Evolutionary conservation across 1,140 invertebrate species (phyloP).

Genomic region (Pemphigus obesinymphae): DNA sequence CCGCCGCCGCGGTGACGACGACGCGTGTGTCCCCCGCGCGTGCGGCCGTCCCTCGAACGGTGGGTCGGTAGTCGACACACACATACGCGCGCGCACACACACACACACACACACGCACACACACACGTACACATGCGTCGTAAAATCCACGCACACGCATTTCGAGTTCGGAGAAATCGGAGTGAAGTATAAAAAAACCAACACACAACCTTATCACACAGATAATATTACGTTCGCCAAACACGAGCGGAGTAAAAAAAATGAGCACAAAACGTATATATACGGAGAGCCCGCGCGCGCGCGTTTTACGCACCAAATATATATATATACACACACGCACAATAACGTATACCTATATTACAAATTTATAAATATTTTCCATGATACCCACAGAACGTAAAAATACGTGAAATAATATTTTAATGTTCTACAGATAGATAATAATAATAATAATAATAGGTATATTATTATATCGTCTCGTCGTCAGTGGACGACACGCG

Average conservation of each 20-base stretch:
- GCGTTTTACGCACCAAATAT: no score
- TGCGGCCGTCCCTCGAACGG: no score
- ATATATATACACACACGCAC: background rate
- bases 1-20: background rate
- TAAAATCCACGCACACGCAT: background rate
- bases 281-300: no score
- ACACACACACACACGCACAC: background rate
- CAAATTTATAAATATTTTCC: no score
- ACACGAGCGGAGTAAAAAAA: no score
- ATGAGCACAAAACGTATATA: background rate
- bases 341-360: no score
- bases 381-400: background rate
- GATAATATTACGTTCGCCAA: background rate
- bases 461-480: background rate
- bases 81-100: no score
- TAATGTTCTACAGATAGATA: background rate
- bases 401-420: background rate
- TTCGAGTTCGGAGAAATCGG: background rate
- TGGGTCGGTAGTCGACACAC: no score
- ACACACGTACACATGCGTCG: background rate
- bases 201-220: background rate
- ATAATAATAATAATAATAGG: background rate
- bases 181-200: background rate
- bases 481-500: constrained; percentile 1
- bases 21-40: background rate